Evolutionary conservation across 2,888 invertebrate species (phyloP).

Genomic region (Latrodectus elegans): DNA sequence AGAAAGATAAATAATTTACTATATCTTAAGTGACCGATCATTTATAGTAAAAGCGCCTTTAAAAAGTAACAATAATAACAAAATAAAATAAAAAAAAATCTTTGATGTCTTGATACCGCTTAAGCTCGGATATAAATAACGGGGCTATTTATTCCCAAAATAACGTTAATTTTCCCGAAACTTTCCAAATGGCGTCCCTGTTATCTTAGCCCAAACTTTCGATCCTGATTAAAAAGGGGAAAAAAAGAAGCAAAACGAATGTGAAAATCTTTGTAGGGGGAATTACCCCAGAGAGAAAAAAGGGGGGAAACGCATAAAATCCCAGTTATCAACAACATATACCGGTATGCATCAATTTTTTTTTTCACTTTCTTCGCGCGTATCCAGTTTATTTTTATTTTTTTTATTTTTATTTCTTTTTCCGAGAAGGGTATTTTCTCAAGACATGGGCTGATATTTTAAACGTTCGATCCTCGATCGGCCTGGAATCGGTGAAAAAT

Average conservation of each 20-base stretch:
- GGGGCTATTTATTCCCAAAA: conserved; percentile 54
- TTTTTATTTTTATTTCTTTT: conserved; percentile 9
- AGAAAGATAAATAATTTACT: conserved; percentile 47
- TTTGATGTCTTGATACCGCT: conserved; percentile 63
- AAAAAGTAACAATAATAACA: not conserved
- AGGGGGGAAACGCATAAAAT: conserved; percentile 30
- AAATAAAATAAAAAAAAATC: conserved; percentile 20
- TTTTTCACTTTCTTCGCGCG: conserved; percentile 23
- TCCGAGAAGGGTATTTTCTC: not conserved
- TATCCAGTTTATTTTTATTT: conserved; percentile 12
- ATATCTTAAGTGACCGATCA: conserved; percentile 59
- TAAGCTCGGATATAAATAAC: conserved; percentile 65
- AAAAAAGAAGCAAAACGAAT: conserved; percentile 22
- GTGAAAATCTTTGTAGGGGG: conserved; percentile 34
- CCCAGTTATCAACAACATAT: conserved; percentile 64
- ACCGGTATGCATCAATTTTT: conserved; percentile 61
- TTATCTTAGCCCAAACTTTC: conserved; percentile 63
- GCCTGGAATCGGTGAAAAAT: conserved; percentile 53
- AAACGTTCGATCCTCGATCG: conserved; percentile 65
- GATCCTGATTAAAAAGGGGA: conserved; percentile 57
- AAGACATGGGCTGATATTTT: conserved; percentile 52
- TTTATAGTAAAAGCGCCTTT: conserved; percentile 14
- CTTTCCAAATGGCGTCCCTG: conserved; percentile 53
- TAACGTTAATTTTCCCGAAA: conserved; percentile 54
- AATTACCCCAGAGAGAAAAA: conserved; percentile 17